Evolutionary conservation across 2,888 invertebrate species (phyloP), one percentile per base, ranked within the genome.

Genomic region (Melitaea athalia): DNA sequence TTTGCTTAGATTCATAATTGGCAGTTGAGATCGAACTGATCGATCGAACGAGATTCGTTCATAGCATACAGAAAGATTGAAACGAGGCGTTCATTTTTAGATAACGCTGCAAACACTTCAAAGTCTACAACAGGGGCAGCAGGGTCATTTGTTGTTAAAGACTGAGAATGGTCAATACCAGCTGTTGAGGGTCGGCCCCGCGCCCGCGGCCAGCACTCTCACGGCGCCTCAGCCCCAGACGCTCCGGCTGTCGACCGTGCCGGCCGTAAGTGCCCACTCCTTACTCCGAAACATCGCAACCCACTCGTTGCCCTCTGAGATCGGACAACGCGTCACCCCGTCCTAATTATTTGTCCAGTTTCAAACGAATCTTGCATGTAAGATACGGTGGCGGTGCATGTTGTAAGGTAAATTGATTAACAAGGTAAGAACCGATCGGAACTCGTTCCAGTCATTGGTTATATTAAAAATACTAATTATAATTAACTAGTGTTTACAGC

Each of bases 121-220:
- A 89, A 96, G 96, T 85, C 94, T 97, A 77, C 97, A 97, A 93
- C 95, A 97, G 77, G 96, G 97, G 86, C 96, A 97, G 88, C 97
- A 97, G 90, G 97, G 98, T 87, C 94, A 95, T 90, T 94, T 99
- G 88, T 95, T 99, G 86, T 94, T 99, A 88, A 98, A 98, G 94
- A 99, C 98, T 85, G 99, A 99, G 93, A 98, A 97, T 94, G 99
- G 99, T 84, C 98, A 98, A 90, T 97, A 97, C 92, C 98, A 99
- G 91, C 94, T 99, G 87, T 94, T 99, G 85, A 95, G 98, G 87
- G 78, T 79, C 42, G 97, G 97, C 76, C 96, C 97, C 77, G 95
- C 97, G 74, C 95, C 97, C 69, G 89, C 94, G 70, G 93, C 95
- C 77, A 83, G 79, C 81, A 82, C 86, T 71, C 93, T 94, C 78